Percentiles rank a stretch among this genome's conserved stretches.
Conservation (phyloP, 2,797 vertebrate species). For the Eulemur albifrons region DNA sequence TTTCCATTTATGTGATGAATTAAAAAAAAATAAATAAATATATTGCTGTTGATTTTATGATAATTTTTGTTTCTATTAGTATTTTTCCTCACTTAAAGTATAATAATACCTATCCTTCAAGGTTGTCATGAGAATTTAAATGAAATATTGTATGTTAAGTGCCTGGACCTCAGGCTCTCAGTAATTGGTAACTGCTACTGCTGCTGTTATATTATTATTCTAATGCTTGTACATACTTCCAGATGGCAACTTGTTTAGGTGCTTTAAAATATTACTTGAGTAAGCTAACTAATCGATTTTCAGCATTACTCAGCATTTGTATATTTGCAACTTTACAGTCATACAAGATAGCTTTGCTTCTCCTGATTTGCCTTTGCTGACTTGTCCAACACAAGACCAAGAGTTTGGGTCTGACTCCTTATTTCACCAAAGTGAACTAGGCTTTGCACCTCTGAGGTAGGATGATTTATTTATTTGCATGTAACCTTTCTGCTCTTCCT, state of each 20-base stretch:
- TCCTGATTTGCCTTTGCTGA: conserved; percentile 87
- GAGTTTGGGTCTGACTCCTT: conserved; percentile 84
- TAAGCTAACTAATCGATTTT: conserved; percentile 6
- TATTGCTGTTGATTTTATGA: background rate
- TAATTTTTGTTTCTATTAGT: conserved; percentile 26
- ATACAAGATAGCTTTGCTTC: conserved; percentile 89
- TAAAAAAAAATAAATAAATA: background rate
- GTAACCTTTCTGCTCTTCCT: conserved; percentile 3
- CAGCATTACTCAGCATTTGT: conserved; percentile 26
- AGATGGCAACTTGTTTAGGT: conserved; percentile 27
- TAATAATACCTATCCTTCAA: background rate
- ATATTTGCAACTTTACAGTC: conserved; percentile 82
- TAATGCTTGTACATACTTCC: conserved; percentile 28
- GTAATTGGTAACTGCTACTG: background rate
- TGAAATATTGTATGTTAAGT: background rate
- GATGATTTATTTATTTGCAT: conserved; percentile 43
- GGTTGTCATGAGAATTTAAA: conserved; percentile 1
- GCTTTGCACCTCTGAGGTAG: conserved; percentile 93
- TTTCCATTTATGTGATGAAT: too few species aligned
- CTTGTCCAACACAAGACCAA: conserved; percentile 75
- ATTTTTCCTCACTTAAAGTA: background rate
- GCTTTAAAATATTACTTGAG: conserved; percentile 43
- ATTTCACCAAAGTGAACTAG: conserved; percentile 86
- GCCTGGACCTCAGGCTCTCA: background rate
- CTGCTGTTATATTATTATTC: background rate